A percentile compares a stretch with the other conserved stretches of the same genome.
Evolutionary conservation across 2,113 vertebrate genomes (phyloP).

Genomic region (Cochlearius cochlearius): DNA sequence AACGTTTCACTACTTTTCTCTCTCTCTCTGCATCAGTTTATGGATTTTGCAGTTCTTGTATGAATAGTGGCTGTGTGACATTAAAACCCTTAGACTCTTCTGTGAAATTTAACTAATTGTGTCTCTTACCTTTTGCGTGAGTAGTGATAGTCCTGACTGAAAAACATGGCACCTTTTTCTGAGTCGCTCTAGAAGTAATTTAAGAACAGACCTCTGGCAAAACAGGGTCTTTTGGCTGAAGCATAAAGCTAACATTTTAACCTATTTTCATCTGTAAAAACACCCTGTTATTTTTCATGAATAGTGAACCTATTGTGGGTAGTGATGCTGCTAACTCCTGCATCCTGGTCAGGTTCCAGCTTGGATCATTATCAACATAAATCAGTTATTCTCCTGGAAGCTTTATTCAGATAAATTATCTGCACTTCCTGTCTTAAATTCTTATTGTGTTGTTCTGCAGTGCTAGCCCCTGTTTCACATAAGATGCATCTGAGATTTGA

Average conservation of each 20-base stretch:
- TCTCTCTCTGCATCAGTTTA: not conserved
- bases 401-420: slow-evolving; percentile 56
- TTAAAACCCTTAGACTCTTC: not conserved
- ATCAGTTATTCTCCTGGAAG: slow-evolving; percentile 47
- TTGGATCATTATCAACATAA: slow-evolving; percentile 50
- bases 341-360: slow-evolving; percentile 35
- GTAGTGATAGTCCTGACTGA: not conserved
- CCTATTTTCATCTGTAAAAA: not conserved
- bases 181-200: not conserved
- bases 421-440: slow-evolving; percentile 60
- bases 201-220: not conserved
- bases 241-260: not conserved
- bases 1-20: not conserved
- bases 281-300: not conserved
- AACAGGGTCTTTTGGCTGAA: not conserved
- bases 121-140: not conserved
- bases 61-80: not conserved
- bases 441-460: slow-evolving; percentile 38
- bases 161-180: not conserved
- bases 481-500: slow-evolving; percentile 40
- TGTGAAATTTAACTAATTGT: not conserved
- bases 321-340: slow-evolving; percentile 5
- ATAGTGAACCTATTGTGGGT: not conserved
- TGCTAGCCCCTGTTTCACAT: not conserved
- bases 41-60: not conserved